Conservation (phyloP, 2,113 vertebrate genomes). For the Zosterops borbonicus region DNA sequence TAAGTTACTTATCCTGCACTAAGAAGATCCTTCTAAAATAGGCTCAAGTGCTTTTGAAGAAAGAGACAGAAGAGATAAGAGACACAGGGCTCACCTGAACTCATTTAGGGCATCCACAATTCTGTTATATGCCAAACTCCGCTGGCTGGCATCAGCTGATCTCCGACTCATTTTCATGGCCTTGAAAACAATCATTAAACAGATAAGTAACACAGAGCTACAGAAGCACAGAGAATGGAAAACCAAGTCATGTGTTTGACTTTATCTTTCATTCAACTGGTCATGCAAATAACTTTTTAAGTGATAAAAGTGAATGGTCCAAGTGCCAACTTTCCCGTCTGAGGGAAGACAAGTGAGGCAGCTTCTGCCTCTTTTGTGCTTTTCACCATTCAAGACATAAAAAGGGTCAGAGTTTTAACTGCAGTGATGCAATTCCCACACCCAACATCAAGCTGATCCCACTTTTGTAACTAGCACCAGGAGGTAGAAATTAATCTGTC, state of each 20-base stretch:
- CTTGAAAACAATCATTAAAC: constrained; percentile 80
- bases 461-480: not conserved
- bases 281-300: constrained; percentile 22
- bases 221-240: constrained; percentile 35
- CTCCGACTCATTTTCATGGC: constrained; percentile 98
- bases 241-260: constrained; percentile 54
- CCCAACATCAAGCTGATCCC: not conserved
- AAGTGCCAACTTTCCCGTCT: constrained; percentile 7
- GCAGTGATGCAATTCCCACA: not conserved
- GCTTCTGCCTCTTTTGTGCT: not conserved
- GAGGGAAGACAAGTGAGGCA: not conserved
- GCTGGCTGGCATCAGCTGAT: constrained; percentile 92
- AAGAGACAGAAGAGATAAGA: not conserved
- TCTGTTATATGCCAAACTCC: constrained; percentile 91
- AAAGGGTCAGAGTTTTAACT: constrained; percentile 21
- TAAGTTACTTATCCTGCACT: not conserved
- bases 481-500: not conserved
- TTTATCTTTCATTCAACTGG: constrained; percentile 22
- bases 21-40: not conserved
- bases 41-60: not conserved
- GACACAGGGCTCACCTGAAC: constrained; percentile 83
- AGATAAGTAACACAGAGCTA: constrained; percentile 51
- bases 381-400: constrained; percentile 10
- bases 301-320: not conserved
- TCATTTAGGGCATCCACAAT: constrained; percentile 97